Conservation (phyloP, 2,888 invertebrate species). For the Linhomoeus sp. region DNA sequence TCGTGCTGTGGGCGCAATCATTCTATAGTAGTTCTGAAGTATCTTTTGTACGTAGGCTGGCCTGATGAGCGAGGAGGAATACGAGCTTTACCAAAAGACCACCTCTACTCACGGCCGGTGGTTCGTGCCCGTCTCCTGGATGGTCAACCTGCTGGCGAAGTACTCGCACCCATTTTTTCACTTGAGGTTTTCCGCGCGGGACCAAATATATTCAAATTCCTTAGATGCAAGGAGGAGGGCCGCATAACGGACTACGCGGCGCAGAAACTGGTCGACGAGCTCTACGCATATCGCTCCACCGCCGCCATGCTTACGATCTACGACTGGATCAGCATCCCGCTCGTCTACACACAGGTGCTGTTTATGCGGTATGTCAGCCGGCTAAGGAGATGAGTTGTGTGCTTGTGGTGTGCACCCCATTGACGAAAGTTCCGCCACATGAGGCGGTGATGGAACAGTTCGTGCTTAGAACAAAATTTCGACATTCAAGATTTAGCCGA, state of each 20-base stretch:
- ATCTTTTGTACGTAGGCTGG: too few species aligned
- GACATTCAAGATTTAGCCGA: too few species aligned
- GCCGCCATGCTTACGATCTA: constrained; percentile 17
- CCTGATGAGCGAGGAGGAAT: background rate
- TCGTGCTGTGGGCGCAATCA: too few species aligned
- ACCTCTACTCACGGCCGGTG: background rate
- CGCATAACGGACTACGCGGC: background rate
- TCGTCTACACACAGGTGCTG: constrained; percentile 28
- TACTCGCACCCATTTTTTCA: background rate
- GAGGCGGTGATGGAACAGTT: too few species aligned
- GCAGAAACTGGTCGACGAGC: background rate
- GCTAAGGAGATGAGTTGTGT: too few species aligned
- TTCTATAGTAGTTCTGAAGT: too few species aligned
- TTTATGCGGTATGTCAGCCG: too few species aligned
- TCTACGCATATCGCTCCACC: background rate
- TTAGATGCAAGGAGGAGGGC: background rate
- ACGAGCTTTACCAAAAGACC: background rate
- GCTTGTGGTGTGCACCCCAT: too few species aligned
- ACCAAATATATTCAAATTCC: background rate
- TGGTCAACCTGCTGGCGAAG: constrained; percentile 1
- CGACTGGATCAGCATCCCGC: constrained; percentile 32
- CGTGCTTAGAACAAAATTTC: too few species aligned
- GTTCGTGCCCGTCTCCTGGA: constrained; percentile 4
- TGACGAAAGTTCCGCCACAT: too few species aligned
- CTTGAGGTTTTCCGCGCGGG: too few species aligned